Conservation (phyloP, 2,888 invertebrate species). For the Amphiduros pacificus region DNA sequence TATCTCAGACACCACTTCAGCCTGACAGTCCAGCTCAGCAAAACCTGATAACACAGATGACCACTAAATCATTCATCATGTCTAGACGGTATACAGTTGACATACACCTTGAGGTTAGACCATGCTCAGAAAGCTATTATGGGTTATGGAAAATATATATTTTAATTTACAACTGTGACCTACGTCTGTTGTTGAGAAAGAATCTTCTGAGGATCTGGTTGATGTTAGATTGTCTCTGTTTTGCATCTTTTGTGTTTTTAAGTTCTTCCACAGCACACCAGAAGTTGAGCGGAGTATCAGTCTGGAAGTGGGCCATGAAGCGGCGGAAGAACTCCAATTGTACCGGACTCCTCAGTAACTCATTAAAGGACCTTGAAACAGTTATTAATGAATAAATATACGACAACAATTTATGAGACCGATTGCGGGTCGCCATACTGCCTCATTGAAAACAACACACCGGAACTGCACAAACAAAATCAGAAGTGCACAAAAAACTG, state of each 20-base stretch:
- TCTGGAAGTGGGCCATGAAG: constrained; percentile 5
- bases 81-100: too few relatives aligned
- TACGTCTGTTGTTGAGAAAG: constrained; percentile 3
- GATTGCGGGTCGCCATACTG: too few relatives aligned
- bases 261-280: constrained; percentile 17
- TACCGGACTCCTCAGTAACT: constrained; percentile 2
- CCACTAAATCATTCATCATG: not conserved
- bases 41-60: not conserved
- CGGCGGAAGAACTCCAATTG: constrained; percentile 16
- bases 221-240: constrained; percentile 6
- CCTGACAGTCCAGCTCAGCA: constrained; percentile 3
- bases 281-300: constrained; percentile 13
- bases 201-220: constrained; percentile 9
- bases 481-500: too few relatives aligned
- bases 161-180: too few relatives aligned
- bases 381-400: not conserved
- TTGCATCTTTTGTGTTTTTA: constrained; percentile 8
- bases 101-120: too few relatives aligned
- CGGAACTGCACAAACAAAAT: too few relatives aligned
- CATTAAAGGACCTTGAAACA: constrained; percentile 4
- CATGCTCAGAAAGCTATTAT: not conserved
- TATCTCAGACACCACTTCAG: constrained; percentile 18
- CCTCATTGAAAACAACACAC: not conserved
- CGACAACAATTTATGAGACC: too few relatives aligned
- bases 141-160: not conserved